Conservation (phyloP, 2,888 invertebrate species). For the Holacanthella duospinosa region DNA sequence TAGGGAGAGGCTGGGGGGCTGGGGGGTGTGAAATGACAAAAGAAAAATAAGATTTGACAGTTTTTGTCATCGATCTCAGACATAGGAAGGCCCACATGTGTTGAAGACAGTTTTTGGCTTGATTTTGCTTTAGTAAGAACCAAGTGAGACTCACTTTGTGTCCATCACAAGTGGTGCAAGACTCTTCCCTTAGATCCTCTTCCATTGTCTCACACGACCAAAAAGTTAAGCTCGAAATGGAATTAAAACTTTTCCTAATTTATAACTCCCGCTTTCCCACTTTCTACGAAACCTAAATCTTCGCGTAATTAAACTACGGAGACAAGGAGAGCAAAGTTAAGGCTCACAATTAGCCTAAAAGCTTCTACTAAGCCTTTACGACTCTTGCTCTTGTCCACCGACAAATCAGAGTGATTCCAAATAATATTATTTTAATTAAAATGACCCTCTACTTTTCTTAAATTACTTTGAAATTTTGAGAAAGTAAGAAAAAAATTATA, state of each 20-base stretch:
- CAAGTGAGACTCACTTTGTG: neutral
- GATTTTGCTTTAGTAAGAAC: neutral
- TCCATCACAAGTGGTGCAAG: neutral
- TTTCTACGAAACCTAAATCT: neutral
- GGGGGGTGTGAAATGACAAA: too few species aligned
- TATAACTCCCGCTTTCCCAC: neutral
- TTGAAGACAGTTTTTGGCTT: neutral
- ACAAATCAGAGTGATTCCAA: neutral
- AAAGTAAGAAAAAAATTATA: too few species aligned
- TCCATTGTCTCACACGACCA: neutral
- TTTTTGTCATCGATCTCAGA: neutral
- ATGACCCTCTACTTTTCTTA: neutral
- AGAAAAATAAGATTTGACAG: neutral
- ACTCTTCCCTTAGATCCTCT: neutral
- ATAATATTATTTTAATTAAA: neutral
- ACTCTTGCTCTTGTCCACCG: neutral
- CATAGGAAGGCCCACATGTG: neutral
- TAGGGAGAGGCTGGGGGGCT: too few species aligned
- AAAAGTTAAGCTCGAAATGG: neutral
- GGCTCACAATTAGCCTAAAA: neutral
- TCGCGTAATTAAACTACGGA: neutral
- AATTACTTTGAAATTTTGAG: neutral
- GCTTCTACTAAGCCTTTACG: neutral
- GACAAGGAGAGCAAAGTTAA: neutral
- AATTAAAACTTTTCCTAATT: slow-evolving; percentile 5